These are phyloP conservation scores for Ichneumoninae sp. DNA, from an alignment of 2,888 invertebrate species.

Conservation along the genomic window DNA sequence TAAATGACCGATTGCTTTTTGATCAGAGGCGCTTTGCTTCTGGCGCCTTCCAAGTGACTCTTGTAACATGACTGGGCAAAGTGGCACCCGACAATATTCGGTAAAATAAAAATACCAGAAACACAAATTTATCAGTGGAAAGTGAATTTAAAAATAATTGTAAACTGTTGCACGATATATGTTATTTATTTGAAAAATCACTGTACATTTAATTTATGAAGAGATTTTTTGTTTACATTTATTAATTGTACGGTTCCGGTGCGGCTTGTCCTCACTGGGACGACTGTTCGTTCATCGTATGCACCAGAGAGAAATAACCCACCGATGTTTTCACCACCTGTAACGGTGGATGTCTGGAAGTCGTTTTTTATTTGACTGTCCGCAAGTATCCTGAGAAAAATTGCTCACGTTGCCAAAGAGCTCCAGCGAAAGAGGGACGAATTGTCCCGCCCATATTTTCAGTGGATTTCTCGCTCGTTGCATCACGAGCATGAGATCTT, in stretches of 20 bases:
- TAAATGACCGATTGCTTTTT: background rate
- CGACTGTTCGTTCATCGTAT: conserved; percentile 62
- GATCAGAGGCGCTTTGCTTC: no score
- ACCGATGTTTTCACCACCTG: conserved; percentile 62
- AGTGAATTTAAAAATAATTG: background rate
- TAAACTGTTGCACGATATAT: background rate
- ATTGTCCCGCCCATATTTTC: conserved; percentile 69
- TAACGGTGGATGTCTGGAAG: no score
- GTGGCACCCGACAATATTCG: background rate
- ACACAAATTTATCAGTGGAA: background rate
- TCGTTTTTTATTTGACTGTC: background rate
- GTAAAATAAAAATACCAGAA: background rate
- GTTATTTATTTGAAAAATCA: background rate
- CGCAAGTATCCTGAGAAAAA: background rate
- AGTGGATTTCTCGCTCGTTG: conserved; percentile 64
- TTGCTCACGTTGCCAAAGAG: conserved; percentile 61
- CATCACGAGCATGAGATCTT: conserved; percentile 64
- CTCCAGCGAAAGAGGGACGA: conserved; percentile 61
- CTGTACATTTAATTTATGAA: background rate
- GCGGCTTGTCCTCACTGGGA: background rate
- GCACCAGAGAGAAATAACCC: conserved; percentile 70
- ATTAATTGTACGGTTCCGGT: background rate
- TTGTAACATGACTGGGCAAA: background rate
- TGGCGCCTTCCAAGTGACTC: no score
- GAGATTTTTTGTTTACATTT: background rate